These are phyloP conservation scores for Dendrocincla tyrannina DNA, from an alignment of 2,797 vertebrate species.

Conservation along the genomic window DNA sequence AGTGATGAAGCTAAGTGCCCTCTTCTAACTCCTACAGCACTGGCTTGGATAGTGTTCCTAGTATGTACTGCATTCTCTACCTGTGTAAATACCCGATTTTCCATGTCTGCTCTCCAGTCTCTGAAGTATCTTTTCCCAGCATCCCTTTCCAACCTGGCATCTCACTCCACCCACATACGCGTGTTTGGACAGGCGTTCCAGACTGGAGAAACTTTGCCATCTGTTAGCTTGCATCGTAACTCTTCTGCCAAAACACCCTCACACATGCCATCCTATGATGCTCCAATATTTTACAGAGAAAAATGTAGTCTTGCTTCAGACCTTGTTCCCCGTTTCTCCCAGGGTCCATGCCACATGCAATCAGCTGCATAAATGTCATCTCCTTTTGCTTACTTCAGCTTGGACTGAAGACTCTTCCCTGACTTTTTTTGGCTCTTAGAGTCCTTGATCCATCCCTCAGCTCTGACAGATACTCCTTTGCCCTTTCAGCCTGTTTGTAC, in stretches of 20 bases:
- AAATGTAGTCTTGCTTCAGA: not conserved
- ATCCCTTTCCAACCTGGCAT: not conserved
- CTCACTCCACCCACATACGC: rapidly evolving
- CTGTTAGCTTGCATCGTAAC: not conserved
- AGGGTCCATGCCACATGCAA: not conserved
- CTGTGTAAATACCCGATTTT: not conserved
- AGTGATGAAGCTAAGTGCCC: not conserved
- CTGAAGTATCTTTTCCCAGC: not conserved
- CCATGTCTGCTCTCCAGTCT: not conserved
- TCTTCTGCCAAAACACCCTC: not conserved
- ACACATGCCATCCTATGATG: not conserved
- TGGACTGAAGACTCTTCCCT: not conserved
- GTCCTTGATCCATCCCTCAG: not conserved
- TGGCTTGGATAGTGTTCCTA: not conserved
- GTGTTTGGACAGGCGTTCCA: not conserved
- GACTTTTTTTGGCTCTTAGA: not conserved
- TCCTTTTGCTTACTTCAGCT: not conserved
- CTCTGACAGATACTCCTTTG: not conserved
- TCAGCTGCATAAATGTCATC: not conserved
- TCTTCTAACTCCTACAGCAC: not conserved
- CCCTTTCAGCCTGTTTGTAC: not conserved
- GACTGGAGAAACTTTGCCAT: not conserved
- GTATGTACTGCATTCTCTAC: not conserved
- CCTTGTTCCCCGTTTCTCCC: not conserved
- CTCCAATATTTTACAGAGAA: not conserved